Evolutionary conservation across 2,113 vertebrate species (phyloP).

Genomic region (Malaclemys terrapin): DNA sequence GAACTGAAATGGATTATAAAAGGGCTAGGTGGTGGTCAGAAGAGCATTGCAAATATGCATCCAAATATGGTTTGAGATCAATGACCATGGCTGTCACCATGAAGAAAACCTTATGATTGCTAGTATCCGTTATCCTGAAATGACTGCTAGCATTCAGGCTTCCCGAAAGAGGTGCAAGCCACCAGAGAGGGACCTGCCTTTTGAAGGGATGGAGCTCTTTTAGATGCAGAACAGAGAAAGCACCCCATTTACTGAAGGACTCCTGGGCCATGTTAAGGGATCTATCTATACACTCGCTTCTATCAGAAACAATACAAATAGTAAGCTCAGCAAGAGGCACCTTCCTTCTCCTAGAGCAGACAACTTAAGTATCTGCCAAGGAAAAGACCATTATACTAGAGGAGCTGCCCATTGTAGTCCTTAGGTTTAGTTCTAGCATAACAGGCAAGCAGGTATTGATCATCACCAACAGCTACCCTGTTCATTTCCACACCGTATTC

Average conservation of each 20-base stretch:
- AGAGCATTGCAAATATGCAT: neutral
- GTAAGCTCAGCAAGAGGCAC: neutral
- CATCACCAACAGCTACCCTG: neutral
- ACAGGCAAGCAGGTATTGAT: neutral
- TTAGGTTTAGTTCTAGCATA: neutral
- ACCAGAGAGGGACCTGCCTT: neutral
- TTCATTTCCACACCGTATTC: neutral
- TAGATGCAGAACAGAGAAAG: neutral
- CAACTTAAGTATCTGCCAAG: neutral
- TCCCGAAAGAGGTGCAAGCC: neutral
- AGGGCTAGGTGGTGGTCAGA: neutral
- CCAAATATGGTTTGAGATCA: neutral
- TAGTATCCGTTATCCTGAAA: neutral
- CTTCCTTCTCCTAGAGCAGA: neutral
- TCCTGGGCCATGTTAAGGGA: neutral
- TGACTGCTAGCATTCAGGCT: neutral
- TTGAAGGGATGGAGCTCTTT: neutral
- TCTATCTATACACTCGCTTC: neutral
- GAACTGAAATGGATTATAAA: neutral
- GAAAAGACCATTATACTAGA: neutral
- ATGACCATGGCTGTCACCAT: neutral
- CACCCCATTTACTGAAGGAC: neutral
- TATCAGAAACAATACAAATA: neutral
- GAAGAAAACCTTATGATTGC: neutral
- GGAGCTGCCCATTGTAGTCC: neutral